Conservation (phyloP, 2,888 invertebrate species). For the Plagodis dolabraria region DNA sequence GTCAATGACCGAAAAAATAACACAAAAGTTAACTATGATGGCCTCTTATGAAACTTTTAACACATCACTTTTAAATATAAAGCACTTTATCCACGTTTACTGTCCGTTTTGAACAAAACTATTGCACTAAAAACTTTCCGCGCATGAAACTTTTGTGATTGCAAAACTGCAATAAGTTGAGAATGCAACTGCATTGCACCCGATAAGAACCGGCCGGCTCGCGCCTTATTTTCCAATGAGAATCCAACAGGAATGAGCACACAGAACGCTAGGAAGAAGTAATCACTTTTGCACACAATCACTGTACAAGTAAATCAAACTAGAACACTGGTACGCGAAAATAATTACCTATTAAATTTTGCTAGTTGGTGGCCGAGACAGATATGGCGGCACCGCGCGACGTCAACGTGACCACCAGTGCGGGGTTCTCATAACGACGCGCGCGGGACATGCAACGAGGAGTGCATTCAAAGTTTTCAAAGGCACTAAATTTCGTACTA, state of each 20-base stretch:
- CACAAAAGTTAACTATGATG: slow-evolving; percentile 78
- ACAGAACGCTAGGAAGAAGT: slow-evolving; percentile 57
- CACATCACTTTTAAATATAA: slow-evolving; percentile 72
- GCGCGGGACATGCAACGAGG: slow-evolving; percentile 89
- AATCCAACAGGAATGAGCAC: slow-evolving; percentile 75
- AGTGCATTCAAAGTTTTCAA: slow-evolving; percentile 84
- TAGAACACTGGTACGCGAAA: slow-evolving; percentile 77
- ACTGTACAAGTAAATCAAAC: slow-evolving; percentile 65
- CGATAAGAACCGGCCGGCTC: slow-evolving; percentile 85
- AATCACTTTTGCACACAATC: slow-evolving; percentile 73
- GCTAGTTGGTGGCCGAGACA: slow-evolving; percentile 86
- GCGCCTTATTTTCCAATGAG: slow-evolving; percentile 78
- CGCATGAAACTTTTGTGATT: slow-evolving; percentile 79
- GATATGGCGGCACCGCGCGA: slow-evolving; percentile 89
- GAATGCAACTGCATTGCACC: slow-evolving; percentile 85
- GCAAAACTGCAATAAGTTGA: slow-evolving; percentile 85
- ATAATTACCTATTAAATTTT: slow-evolving; percentile 86
- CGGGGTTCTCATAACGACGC: slow-evolving; percentile 92
- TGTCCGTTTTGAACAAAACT: slow-evolving; percentile 62
- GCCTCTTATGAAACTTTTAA: slow-evolving; percentile 68
- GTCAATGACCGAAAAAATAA: slow-evolving; percentile 84
- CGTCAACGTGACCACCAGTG: slow-evolving; percentile 88
- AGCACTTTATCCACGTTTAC: slow-evolving; percentile 74
- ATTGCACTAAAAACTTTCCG: slow-evolving; percentile 79
- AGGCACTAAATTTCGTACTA: slow-evolving; percentile 71